A percentile compares a stretch with the other conserved stretches of the same genome.
Evolutionary conservation across 1,140 invertebrate species (phyloP).

Genomic region (Diabrotica virgifera): DNA sequence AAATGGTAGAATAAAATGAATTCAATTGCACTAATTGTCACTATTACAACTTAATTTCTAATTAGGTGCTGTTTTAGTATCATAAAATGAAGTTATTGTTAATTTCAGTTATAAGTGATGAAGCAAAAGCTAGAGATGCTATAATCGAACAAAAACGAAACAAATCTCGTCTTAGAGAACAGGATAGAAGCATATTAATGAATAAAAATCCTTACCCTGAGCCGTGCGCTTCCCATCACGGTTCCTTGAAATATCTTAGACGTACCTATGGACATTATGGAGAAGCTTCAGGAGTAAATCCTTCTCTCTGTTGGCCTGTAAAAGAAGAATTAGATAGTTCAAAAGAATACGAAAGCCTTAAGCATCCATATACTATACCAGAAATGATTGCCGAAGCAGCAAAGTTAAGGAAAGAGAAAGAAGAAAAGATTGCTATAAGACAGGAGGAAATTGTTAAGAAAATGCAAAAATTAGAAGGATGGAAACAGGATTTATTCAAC

Average conservation of each 20-base stretch:
- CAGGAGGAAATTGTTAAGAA: conserved; percentile 61
- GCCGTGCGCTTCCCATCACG: conserved; percentile 50
- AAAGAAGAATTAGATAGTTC: conserved; percentile 55
- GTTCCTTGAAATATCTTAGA: conserved; percentile 58
- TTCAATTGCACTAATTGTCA: background rate
- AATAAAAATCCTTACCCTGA: conserved; percentile 53
- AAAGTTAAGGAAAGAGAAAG: conserved; percentile 47
- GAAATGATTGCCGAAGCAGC: conserved; percentile 57
- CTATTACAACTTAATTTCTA: background rate
- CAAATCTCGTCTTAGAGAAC: conserved; percentile 56
- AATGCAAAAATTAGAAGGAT: conserved; percentile 60
- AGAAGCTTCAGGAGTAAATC: conserved; percentile 48
- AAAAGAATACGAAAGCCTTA: conserved; percentile 60
- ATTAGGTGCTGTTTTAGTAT: background rate
- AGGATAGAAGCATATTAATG: conserved; percentile 56
- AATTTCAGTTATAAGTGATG: conserved; percentile 39
- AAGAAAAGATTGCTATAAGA: conserved; percentile 47
- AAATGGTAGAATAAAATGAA: no score
- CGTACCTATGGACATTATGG: conserved; percentile 61
- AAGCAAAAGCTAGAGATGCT: conserved; percentile 38
- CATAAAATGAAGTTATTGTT: background rate
- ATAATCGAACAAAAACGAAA: conserved; percentile 53
- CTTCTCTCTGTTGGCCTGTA: conserved; percentile 58
- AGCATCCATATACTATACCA: conserved; percentile 58
- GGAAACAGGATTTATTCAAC: conserved; percentile 61